Base-by-base conservation (phyloP, 2,797 vertebrate genomes). In the Eulemur coronatus region DNA sequence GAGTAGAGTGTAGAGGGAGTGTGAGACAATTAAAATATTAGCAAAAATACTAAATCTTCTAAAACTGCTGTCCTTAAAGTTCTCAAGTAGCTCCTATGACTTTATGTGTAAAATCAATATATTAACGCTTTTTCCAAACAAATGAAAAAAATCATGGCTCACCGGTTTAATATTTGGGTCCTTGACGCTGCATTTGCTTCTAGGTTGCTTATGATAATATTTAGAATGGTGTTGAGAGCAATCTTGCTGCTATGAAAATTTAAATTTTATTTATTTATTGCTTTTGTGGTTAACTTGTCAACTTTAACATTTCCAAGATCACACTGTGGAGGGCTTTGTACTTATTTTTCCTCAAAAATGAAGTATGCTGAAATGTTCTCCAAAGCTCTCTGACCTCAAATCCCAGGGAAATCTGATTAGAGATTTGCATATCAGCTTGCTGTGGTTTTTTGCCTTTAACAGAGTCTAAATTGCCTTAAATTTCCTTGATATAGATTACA, bases 221-320 rank as follows among this genome's bases (percentile, higher is more conserved):
- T 97, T 84, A 94, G 48, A 85, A 94, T 69, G 14, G 65, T 85
- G 35, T 69, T 82, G 65, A 93, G 70, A 96, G 72, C 67, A 93
- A 48, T 85, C 50, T 9, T 88, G 50, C 43, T 85, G 43, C 43
- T 92, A 48, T 38, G 61, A 95, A 94, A 94, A 95, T 91, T 92
- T 89, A 38, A 94, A 87, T 81, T 93, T 97, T 95, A 46, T 91
- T 97, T 96, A 41, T 95, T 96, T 94, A 28, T 97, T 93, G 63
- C 13, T 93, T 92, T 93, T 89, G 67, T 79, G 76, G 88, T 97
- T 96, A 96, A 94, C 84, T 94, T 90, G n/a, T 91, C 91, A 96
- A 61, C 50, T 43, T 88, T 95, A 93, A 79, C 57, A 80, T 73
- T 69, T 7, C 30, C n/a, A 38, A 61, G 67, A 96, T 86, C 55